Conservation (phyloP, 2,113 vertebrate genomes). For the Cranoglanis bouderius region DNA sequence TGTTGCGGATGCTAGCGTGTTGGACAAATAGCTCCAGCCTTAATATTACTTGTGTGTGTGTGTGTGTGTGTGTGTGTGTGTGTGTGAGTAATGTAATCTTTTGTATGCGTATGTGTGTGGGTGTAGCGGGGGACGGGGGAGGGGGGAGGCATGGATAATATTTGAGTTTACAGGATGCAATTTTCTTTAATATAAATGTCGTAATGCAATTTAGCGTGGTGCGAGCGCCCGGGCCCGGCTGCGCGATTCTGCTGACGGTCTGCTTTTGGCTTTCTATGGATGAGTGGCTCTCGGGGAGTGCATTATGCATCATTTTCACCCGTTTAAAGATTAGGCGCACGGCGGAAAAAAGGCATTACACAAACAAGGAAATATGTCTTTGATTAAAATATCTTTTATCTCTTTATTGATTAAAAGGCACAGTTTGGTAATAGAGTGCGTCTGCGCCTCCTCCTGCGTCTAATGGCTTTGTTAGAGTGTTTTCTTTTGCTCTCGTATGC, state of each 20-base stretch:
- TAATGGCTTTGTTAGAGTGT: constrained; percentile 48
- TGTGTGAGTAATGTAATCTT: constrained; percentile 55
- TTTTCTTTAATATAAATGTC: constrained; percentile 90
- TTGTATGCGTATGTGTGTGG: constrained; percentile 65
- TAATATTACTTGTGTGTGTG: constrained; percentile 74
- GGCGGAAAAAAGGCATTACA: constrained; percentile 64
- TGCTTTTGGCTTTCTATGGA: constrained; percentile 76
- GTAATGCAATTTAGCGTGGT: constrained; percentile 89
- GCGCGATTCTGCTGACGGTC: constrained; percentile 79
- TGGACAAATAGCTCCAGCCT: constrained; percentile 82
- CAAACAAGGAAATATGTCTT: constrained; percentile 74
- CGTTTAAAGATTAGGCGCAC: constrained; percentile 70
- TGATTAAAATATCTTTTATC: constrained; percentile 80
- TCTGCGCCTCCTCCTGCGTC: constrained; percentile 55
- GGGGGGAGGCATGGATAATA: constrained; percentile 75
- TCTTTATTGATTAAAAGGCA: constrained; percentile 81
- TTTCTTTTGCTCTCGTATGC: constrained; percentile 21
- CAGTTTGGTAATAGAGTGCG: constrained; percentile 73
- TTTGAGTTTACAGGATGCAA: constrained; percentile 92
- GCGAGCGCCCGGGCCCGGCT: constrained; percentile 75
- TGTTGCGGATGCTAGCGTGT: constrained; percentile 87
- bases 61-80: constrained; percentile 51
- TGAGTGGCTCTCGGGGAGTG: constrained; percentile 67
- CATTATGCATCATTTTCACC: constrained; percentile 71
- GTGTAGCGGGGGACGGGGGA: constrained; percentile 60